Conservation (phyloP, 2,888 invertebrate genomes). For the Leptinotarsa haldemani region DNA sequence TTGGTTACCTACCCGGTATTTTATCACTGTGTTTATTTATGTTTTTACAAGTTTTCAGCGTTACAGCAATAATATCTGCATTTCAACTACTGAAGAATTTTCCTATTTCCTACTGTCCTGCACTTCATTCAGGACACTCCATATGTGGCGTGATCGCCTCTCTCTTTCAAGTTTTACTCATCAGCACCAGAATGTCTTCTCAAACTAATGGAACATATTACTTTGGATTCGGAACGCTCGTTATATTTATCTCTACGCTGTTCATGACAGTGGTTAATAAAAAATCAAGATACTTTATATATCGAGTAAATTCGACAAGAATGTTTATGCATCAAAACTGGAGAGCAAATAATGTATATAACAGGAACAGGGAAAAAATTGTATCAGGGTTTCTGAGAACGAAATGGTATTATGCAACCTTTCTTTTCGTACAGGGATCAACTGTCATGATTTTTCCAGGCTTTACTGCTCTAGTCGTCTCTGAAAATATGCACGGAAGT, state of each 20-base stretch:
- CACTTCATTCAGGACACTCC: constrained; percentile 50
- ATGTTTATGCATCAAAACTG: constrained; percentile 15
- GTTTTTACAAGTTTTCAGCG: constrained; percentile 45
- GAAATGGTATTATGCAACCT: constrained; percentile 45
- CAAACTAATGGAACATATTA: constrained; percentile 32
- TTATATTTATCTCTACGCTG: constrained; percentile 43
- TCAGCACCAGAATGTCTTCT: constrained; percentile 32
- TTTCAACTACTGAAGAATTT: constrained; percentile 54
- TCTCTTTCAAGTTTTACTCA: constrained; percentile 44
- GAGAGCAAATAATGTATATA: constrained; percentile 21
- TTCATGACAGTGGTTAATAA: constrained; percentile 43
- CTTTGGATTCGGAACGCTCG: constrained; percentile 42
- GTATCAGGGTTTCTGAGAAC: constrained; percentile 32
- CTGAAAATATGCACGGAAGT: constrained; percentile 34
- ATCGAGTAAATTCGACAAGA: constrained; percentile 41
- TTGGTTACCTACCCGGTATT: background rate
- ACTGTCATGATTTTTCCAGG: constrained; percentile 52
- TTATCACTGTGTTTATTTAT: background rate
- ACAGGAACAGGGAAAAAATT: constrained; percentile 29
- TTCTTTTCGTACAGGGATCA: constrained; percentile 50
- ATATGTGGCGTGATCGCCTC: constrained; percentile 53
- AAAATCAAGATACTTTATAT: constrained; percentile 52
- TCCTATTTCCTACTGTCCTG: constrained; percentile 49
- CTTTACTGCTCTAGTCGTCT: constrained; percentile 48
- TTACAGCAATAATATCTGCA: constrained; percentile 50